Evolutionary conservation across 1,140 invertebrate species (phyloP).

Genomic region (Halesus radiatus): DNA sequence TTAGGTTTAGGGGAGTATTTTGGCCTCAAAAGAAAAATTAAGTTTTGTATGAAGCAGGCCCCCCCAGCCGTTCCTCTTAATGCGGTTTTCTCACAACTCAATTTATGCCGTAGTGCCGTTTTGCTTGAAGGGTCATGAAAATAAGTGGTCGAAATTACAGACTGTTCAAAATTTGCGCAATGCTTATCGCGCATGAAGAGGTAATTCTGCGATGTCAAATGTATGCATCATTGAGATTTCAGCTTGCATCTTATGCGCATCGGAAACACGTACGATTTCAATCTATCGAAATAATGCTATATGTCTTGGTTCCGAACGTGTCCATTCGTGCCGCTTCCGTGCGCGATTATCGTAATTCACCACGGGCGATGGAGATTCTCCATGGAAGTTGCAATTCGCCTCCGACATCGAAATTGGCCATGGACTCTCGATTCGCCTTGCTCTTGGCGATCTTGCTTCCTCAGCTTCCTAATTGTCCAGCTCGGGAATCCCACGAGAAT

Average conservation of each 20-base stretch:
- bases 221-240: neutral
- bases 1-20: no score
- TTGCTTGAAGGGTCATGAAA: neutral
- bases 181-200: neutral
- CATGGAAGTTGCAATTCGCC: neutral
- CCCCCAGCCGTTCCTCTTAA: no score
- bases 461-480: neutral
- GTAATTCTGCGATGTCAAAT: neutral
- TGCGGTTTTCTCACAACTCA: neutral
- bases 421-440: neutral
- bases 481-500: neutral
- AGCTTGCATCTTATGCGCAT: neutral
- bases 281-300: neutral
- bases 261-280: neutral
- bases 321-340: constrained; percentile 27
- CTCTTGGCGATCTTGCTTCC: neutral
- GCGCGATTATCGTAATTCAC: constrained; percentile 17
- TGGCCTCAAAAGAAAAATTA: no score
- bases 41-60: no score
- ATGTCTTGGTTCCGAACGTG: constrained; percentile 9
- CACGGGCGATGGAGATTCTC: neutral
- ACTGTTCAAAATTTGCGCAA: neutral
- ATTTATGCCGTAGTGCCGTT: neutral
- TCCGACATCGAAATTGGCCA: neutral
- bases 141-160: neutral